Evolutionary conservation across 2,113 vertebrate genomes (phyloP).

Genomic region (Chaetodon auriga): DNA sequence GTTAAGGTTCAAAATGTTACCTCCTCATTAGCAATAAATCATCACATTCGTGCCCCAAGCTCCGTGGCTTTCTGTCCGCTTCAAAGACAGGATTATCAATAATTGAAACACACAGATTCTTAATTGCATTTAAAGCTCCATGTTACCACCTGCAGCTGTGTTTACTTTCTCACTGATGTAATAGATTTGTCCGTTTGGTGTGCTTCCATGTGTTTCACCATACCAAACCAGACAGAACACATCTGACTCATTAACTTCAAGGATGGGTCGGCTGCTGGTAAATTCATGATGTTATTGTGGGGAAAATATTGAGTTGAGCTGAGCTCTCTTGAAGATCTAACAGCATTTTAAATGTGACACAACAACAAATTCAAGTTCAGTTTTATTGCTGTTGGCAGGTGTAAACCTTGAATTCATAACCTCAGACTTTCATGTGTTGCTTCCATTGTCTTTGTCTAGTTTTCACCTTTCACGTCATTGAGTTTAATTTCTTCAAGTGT

Average conservation of each 20-base stretch:
- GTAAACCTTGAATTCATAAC: not conserved
- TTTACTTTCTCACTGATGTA: not conserved
- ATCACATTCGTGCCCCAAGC: not conserved
- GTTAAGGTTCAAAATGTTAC: not conserved
- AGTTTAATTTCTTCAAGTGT: constrained; percentile 4
- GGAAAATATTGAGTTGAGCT: not conserved
- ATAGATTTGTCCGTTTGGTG: not conserved
- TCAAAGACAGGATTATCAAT: not conserved
- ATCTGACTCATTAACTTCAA: not conserved
- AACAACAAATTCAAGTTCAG: not conserved
- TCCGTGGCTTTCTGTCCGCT: not conserved
- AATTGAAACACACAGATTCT: not conserved
- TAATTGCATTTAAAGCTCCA: not conserved
- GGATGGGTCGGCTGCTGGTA: not conserved
- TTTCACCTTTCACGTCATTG: not conserved
- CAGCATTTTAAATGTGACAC: constrained; percentile 6
- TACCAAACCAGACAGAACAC: not conserved
- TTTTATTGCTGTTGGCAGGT: not conserved
- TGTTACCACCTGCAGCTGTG: not conserved
- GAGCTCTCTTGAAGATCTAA: not conserved
- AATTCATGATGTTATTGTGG: not conserved
- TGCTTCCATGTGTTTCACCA: not conserved
- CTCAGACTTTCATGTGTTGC: not conserved
- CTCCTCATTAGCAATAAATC: not conserved
- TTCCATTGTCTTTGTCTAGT: not conserved